Evolutionary conservation across 2,797 vertebrate species (phyloP).

Genomic region (Mormyrus proboscirostris): DNA sequence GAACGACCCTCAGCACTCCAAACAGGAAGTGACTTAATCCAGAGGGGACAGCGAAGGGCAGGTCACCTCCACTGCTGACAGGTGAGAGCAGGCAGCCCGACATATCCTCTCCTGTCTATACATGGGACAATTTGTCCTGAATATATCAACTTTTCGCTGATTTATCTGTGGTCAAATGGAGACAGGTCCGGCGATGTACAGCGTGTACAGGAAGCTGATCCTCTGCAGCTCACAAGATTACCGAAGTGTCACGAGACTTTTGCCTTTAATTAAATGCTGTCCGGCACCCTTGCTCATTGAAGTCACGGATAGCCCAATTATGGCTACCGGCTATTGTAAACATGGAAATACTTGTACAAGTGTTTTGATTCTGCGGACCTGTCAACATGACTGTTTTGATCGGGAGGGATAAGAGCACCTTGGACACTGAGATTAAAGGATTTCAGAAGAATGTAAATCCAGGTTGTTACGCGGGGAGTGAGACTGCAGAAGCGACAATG

Average conservation of each 20-base stretch:
- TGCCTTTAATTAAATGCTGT: slow-evolving; percentile 5
- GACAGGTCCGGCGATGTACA: not conserved
- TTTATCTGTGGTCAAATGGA: not conserved
- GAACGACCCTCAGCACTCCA: slow-evolving; percentile 9
- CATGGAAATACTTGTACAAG: slow-evolving; percentile 31
- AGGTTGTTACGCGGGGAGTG: slow-evolving; percentile 37
- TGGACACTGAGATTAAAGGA: slow-evolving; percentile 61
- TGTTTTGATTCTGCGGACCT: slow-evolving; percentile 47
- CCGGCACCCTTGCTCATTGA: slow-evolving; percentile 27
- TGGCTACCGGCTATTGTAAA: slow-evolving; percentile 21
- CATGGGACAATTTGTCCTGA: slow-evolving; percentile 2
- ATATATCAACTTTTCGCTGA: not conserved
- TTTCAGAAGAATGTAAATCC: slow-evolving; percentile 62
- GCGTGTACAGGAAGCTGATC: not conserved
- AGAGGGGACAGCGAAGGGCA: slow-evolving; percentile 19
- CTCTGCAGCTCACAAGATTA: not conserved
- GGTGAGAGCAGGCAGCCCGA: not conserved
- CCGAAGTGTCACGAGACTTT: not conserved
- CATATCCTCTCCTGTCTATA: not conserved
- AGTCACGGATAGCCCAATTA: slow-evolving; percentile 41
- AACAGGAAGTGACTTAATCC: slow-evolving; percentile 31
- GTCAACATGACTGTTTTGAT: slow-evolving; percentile 66
- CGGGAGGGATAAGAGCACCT: slow-evolving; percentile 49
- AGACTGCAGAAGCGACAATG: slow-evolving; percentile 31
- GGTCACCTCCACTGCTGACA: slow-evolving; percentile 3